Evolutionary conservation across 2,797 vertebrate genomes (phyloP).

Genomic region (Poeciliopsis turneri): DNA sequence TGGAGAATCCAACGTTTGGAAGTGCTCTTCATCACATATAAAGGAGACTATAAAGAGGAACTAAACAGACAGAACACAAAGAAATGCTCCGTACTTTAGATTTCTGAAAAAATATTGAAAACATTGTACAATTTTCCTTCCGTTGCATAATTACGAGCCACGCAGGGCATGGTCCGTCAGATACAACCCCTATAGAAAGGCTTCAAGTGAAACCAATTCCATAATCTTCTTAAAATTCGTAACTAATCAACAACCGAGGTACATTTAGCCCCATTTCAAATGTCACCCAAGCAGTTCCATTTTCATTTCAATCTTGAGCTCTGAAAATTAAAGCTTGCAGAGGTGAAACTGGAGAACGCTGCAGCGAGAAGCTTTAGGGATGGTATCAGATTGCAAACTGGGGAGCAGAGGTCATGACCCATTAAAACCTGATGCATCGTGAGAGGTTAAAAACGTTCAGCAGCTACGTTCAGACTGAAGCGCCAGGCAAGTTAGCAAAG

Average conservation of each 20-base stretch:
- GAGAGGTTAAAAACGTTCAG: background rate
- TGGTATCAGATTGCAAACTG: constrained; percentile 23
- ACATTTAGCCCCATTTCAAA: constrained; percentile 6
- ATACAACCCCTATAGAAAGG: background rate
- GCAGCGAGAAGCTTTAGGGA: constrained; percentile 5
- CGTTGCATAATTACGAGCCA: background rate
- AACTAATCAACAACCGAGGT: constrained; percentile 1
- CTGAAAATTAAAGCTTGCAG: constrained; percentile 31
- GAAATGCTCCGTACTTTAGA: background rate
- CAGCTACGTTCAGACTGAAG: background rate
- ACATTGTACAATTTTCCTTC: background rate
- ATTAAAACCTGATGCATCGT: background rate
- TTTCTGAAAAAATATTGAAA: background rate
- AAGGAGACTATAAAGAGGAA: background rate
- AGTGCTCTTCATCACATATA: background rate
- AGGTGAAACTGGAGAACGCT: constrained; percentile 16
- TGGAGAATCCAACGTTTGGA: background rate
- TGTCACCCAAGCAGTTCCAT: constrained; percentile 4
- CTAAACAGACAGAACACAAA: no score
- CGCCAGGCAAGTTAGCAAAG: background rate
- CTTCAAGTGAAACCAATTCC: constrained; percentile 8
- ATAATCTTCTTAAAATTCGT: background rate
- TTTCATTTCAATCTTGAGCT: constrained; percentile 21
- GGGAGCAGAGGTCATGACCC: constrained; percentile 24
- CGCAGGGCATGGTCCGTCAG: background rate